phyloP scores from a whole-genome alignment of 1,140 invertebrate species.

The Drosophila biarmipes region DNA sequence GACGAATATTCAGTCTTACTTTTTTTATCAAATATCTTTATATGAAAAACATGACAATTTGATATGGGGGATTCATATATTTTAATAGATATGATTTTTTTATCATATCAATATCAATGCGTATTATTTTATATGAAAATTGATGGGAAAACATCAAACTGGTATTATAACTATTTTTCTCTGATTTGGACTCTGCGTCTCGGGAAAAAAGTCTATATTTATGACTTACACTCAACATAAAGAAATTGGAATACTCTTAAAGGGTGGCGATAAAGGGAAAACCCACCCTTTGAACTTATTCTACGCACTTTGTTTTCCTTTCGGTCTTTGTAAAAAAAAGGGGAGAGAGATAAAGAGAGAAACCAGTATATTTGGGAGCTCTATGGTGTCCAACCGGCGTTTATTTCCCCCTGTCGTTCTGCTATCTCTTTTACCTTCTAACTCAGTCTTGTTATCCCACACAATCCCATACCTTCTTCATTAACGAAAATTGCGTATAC shows the following conservation, averaged over 20 bases:
- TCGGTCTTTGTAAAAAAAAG: slow-evolving; percentile 46
- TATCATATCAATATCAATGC: no score
- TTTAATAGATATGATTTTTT: no score
- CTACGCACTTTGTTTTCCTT: slow-evolving; percentile 73
- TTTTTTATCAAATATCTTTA: no score
- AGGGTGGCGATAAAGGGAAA: slow-evolving; percentile 10
- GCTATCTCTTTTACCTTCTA: slow-evolving; percentile 4
- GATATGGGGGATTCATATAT: no score
- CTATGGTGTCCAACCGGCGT: slow-evolving; percentile 63
- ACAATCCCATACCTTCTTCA: slow-evolving; percentile 22
- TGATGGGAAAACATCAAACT: no score
- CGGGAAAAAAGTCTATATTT: no score
- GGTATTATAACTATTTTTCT: no score
- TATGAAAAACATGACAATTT: no score
- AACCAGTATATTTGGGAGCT: slow-evolving; percentile 3
- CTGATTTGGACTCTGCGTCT: no score
- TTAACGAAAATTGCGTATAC: slow-evolving; percentile 61
- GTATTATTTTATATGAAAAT: no score
- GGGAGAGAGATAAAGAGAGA: not conserved
- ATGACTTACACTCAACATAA: no score
- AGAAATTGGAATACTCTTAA: slow-evolving; percentile 2
- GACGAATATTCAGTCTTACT: no score
- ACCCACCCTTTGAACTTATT: slow-evolving; percentile 49
- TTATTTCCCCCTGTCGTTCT: slow-evolving; percentile 7
- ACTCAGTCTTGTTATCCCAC: slow-evolving; percentile 25